These are phyloP conservation scores for Rhipidura dahli DNA, from an alignment of 2,113 vertebrate species.

Conservation along the genomic window DNA sequence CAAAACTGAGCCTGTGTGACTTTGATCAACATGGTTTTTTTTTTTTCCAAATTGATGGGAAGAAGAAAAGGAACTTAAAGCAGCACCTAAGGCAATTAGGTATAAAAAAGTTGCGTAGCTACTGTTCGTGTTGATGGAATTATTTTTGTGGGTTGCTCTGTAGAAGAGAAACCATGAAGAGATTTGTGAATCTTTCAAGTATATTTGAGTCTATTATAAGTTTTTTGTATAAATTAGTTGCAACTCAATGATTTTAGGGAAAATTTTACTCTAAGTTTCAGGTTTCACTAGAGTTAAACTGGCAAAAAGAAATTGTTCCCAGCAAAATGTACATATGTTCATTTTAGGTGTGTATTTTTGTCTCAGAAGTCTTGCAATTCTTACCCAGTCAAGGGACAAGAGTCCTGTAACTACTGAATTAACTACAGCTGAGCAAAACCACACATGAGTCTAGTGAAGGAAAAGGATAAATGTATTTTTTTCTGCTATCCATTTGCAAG, in stretches of 20 bases:
- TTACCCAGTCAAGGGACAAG: neutral
- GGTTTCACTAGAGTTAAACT: neutral
- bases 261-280: neutral
- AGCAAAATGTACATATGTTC: fast-evolving
- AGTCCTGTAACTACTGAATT: neutral
- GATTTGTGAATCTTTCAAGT: neutral
- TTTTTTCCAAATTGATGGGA: neutral
- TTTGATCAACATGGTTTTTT: neutral
- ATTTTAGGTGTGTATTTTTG: neutral
- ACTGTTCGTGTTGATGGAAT: neutral
- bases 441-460: neutral
- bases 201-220: neutral
- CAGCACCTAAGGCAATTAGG: neutral
- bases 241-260: neutral
- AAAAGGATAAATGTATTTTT: neutral
- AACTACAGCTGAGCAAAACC: neutral
- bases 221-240: neutral
- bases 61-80: neutral
- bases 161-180: neutral
- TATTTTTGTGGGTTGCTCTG: neutral
- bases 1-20: neutral
- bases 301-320: neutral
- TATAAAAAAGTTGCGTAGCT: neutral
- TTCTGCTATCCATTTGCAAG: neutral
- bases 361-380: neutral